Conservation (phyloP, 2,113 vertebrate genomes). For the Nannobrachium achirus region DNA sequence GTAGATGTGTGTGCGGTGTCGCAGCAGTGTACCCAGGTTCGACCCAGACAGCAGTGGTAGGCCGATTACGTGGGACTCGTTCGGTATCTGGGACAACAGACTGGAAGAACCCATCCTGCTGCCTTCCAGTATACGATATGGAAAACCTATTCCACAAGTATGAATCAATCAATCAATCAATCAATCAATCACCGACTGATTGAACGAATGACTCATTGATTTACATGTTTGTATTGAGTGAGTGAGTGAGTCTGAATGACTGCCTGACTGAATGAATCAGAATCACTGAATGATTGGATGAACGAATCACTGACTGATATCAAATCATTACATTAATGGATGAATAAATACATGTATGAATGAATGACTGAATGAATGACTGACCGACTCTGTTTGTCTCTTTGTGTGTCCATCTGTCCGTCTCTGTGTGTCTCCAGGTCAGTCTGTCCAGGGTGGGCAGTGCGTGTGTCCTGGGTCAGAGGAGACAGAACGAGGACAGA, state of each 20-base stretch:
- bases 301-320: not conserved
- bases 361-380: slow-evolving; percentile 2
- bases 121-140: slow-evolving; percentile 88
- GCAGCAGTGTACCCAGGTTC: slow-evolving; percentile 68
- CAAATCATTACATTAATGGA: too few species aligned
- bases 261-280: too few species aligned
- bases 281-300: not conserved
- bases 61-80: slow-evolving; percentile 86
- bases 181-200: too few species aligned
- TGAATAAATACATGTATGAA: not conserved
- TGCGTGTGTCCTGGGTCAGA: slow-evolving; percentile 83
- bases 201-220: too few species aligned
- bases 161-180: too few species aligned
- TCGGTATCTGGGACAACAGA: slow-evolving; percentile 93
- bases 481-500: slow-evolving; percentile 89
- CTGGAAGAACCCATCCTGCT: slow-evolving; percentile 90
- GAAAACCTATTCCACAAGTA: slow-evolving; percentile 83
- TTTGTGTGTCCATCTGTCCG: not conserved
- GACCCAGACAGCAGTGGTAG: slow-evolving; percentile 71
- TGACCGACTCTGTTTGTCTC: not conserved
- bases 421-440: slow-evolving; percentile 59
- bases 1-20: slow-evolving; percentile 14
- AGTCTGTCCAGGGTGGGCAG: slow-evolving; percentile 85
- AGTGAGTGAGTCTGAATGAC: too few species aligned
- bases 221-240: too few species aligned